phyloP scores from a whole-genome alignment of 2,888 invertebrate species.

The Pogonocherus hispidulus region DNA sequence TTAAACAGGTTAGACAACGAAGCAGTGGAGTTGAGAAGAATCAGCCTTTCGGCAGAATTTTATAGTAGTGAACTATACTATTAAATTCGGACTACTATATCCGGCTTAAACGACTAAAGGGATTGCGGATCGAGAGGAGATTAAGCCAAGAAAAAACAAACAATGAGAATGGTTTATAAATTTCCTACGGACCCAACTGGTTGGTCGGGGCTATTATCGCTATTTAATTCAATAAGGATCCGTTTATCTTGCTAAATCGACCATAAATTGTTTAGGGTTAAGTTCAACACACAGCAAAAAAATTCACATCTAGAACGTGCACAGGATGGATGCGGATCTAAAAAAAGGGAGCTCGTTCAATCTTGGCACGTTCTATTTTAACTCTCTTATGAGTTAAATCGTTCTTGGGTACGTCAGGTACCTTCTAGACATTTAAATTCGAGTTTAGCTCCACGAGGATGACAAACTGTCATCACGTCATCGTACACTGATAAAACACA shows the following conservation, averaged over 20 bases:
- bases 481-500: too few species aligned
- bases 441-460: neutral
- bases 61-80: slow-evolving; percentile 14
- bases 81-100: neutral
- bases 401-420: neutral
- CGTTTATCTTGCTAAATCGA: slow-evolving; percentile 66
- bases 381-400: slow-evolving; percentile 5
- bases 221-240: slow-evolving; percentile 67
- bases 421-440: neutral
- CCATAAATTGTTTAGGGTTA: slow-evolving; percentile 66
- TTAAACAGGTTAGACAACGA: slow-evolving; percentile 19
- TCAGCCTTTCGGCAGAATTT: slow-evolving; percentile 13
- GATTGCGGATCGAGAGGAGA: slow-evolving; percentile 39
- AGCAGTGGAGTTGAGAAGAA: slow-evolving; percentile 15
- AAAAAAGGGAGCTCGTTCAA: slow-evolving; percentile 11
- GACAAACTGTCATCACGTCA: too few species aligned
- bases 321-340: slow-evolving; percentile 12
- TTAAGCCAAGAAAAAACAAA: slow-evolving; percentile 51
- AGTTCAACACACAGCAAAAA: slow-evolving; percentile 46
- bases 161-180: slow-evolving; percentile 54
- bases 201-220: slow-evolving; percentile 62
- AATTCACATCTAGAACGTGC: slow-evolving; percentile 37
- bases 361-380: slow-evolving; percentile 21
- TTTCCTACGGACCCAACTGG: slow-evolving; percentile 53
- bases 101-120: slow-evolving; percentile 17